Evolutionary conservation across 2,113 vertebrate genomes (phyloP).

Genomic region (Phalacrocorax pelagicus): DNA sequence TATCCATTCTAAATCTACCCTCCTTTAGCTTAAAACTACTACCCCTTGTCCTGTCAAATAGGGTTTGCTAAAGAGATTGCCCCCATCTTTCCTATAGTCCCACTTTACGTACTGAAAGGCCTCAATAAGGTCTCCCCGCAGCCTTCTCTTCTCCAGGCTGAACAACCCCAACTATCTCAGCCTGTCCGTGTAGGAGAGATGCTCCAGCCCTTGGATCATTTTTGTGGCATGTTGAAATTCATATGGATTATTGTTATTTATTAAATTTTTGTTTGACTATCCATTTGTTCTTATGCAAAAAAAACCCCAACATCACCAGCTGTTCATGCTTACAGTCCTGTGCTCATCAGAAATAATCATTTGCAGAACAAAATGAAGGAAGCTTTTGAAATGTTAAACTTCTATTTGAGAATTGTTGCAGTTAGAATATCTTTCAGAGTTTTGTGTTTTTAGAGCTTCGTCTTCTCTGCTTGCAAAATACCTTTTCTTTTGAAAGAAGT

Average conservation of each 20-base stretch:
- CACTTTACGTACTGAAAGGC: no score
- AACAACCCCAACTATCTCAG: no score
- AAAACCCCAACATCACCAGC: background rate
- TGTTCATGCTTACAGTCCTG: background rate
- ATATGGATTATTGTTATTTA: background rate
- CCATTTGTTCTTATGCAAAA: background rate
- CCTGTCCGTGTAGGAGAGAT: no score
- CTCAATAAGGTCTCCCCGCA: no score
- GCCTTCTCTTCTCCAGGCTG: no score
- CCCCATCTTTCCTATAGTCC: no score
- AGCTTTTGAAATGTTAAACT: background rate
- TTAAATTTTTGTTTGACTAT: background rate
- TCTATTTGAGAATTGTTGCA: background rate
- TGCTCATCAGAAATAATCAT: background rate
- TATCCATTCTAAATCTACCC: no score
- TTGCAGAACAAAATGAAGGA: background rate
- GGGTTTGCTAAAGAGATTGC: no score
- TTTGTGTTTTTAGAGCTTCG: background rate
- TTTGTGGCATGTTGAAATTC: background rate
- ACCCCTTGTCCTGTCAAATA: no score
- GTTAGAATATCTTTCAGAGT: background rate
- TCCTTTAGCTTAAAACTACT: no score
- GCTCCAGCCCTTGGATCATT: no score
- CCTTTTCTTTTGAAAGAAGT: background rate
- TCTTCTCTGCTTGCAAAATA: background rate